These are phyloP conservation scores for Perodicticus potto DNA, from an alignment of 2,797 vertebrate species.

Conservation along the genomic window DNA sequence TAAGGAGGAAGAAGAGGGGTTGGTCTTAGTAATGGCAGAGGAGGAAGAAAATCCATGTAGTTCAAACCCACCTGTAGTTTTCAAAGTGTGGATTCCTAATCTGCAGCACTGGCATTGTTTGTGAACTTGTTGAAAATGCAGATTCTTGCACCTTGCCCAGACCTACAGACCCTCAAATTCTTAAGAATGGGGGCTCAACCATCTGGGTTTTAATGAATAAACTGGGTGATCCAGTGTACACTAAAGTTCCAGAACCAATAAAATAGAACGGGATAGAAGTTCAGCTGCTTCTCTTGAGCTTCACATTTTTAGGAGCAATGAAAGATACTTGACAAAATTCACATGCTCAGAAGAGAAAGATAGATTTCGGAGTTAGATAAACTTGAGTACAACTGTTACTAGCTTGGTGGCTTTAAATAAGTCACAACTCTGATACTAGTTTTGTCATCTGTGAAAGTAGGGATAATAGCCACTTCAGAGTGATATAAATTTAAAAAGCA, in stretches of 20 bases:
- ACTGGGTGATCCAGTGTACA: not conserved
- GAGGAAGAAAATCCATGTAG: not conserved
- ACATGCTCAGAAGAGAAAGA: not conserved
- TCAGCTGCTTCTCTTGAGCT: not conserved
- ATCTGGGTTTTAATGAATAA: constrained; percentile 23
- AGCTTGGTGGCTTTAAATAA: not conserved
- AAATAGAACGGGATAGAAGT: constrained; percentile 21
- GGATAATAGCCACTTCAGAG: not conserved
- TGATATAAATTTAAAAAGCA: not conserved
- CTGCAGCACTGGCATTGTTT: not conserved
- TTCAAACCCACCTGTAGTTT: not conserved
- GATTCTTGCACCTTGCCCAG: not conserved
- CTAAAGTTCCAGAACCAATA: constrained; percentile 11
- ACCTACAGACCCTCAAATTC: not conserved
- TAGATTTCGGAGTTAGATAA: constrained; percentile 31
- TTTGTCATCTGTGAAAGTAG: not conserved
- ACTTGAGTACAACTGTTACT: constrained; percentile 9
- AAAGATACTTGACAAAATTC: constrained; percentile 31
- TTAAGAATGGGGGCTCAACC: not conserved
- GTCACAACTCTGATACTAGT: not conserved
- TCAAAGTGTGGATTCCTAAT: constrained; percentile 31
- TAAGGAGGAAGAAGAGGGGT: not conserved
- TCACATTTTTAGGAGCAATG: constrained; percentile 29
- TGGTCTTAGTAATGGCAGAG: not conserved
- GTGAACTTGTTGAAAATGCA: constrained; percentile 55